Evolutionary conservation across 2,797 vertebrate genomes (phyloP).

Genomic region (Amblyraja radiata): DNA sequence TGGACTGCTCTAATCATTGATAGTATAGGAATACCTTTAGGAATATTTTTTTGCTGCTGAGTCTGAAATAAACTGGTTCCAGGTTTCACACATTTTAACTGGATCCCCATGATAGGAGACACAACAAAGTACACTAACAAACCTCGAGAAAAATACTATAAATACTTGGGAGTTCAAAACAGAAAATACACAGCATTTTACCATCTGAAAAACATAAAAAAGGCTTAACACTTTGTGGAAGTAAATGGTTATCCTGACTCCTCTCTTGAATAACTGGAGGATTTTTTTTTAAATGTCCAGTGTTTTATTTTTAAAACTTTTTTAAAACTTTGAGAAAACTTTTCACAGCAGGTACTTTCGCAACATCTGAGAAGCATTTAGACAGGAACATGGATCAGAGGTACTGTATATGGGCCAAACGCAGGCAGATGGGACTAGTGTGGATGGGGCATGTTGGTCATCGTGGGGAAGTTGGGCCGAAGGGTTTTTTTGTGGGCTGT

Average conservation of each 20-base stretch:
- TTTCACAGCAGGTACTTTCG: background rate
- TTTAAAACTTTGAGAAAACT: background rate
- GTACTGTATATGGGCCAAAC: too few relatives aligned
- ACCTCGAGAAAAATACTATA: background rate
- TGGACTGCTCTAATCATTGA: background rate
- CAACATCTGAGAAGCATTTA: too few relatives aligned
- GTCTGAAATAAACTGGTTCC: background rate
- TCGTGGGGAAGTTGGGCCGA: too few relatives aligned
- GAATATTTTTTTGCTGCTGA: background rate
- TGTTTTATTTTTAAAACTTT: background rate
- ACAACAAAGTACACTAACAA: background rate
- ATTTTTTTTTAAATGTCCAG: background rate
- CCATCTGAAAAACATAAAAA: background rate
- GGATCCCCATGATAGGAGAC: background rate
- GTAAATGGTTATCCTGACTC: background rate
- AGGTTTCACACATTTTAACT: background rate
- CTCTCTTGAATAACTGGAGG: background rate
- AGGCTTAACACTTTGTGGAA: too few relatives aligned
- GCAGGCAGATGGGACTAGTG: too few relatives aligned
- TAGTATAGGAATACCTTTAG: background rate
- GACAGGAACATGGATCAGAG: too few relatives aligned
- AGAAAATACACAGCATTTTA: background rate
- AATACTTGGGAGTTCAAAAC: background rate
- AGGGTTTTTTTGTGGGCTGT: too few relatives aligned
- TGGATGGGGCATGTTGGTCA: too few relatives aligned